Conservation (phyloP, 1,140 invertebrate species). For the Yoshiicerus persimilis region DNA sequence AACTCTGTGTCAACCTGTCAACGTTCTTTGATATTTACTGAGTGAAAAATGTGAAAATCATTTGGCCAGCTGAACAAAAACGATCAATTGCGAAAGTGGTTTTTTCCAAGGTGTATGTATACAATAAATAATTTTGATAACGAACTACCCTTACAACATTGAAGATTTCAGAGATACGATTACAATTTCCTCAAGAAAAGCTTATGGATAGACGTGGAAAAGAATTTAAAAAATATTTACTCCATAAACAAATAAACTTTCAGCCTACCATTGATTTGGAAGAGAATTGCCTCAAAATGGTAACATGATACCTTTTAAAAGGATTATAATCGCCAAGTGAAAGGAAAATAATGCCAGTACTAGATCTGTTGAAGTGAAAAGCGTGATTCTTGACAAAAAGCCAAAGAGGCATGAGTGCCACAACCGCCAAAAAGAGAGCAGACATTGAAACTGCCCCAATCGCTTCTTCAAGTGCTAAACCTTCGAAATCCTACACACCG, state of each 20-base stretch:
- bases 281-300: neutral
- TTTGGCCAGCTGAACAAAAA: neutral
- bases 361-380: neutral
- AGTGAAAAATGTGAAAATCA: neutral
- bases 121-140: neutral
- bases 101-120: neutral
- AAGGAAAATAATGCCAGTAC: too few relatives aligned
- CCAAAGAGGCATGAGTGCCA: neutral
- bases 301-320: neutral
- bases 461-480: neutral
- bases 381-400: neutral
- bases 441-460: neutral
- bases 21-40: neutral
- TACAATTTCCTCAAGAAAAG: neutral
- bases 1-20: neutral
- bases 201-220: neutral
- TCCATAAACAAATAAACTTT: neutral
- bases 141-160: neutral
- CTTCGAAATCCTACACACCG: neutral
- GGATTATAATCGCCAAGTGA: neutral
- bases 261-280: neutral
- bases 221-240: neutral
- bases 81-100: neutral
- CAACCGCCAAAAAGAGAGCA: neutral
- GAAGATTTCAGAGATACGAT: neutral